These are phyloP conservation scores for Aricia agestis DNA, from an alignment of 1,140 invertebrate species.

Conservation along the genomic window DNA sequence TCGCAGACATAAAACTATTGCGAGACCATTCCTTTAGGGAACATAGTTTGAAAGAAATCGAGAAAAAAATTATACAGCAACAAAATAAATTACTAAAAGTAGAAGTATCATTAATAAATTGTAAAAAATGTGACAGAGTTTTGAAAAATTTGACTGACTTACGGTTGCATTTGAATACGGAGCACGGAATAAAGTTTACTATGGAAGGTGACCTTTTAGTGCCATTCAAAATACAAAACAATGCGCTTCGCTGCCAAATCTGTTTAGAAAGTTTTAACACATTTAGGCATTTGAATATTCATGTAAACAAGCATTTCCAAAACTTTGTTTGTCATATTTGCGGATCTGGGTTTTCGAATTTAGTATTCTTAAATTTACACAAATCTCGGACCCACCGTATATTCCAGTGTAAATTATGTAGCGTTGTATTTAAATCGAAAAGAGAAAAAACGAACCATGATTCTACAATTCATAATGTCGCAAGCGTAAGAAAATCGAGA, in stretches of 20 bases:
- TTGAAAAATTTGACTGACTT: constrained; percentile 36
- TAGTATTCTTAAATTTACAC: constrained; percentile 57
- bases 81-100: constrained; percentile 58
- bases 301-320: constrained; percentile 60
- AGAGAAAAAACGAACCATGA: constrained; percentile 52
- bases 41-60: constrained; percentile 46
- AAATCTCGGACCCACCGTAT: constrained; percentile 46
- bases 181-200: constrained; percentile 42
- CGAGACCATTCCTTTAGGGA: constrained; percentile 36
- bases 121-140: constrained; percentile 42
- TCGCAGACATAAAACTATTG: constrained; percentile 43
- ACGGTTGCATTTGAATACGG: constrained; percentile 36
- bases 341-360: constrained; percentile 53
- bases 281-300: constrained; percentile 56
- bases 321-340: constrained; percentile 62
- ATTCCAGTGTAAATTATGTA: constrained; percentile 41
- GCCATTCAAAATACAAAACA: constrained; percentile 50
- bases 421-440: constrained; percentile 37
- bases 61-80: constrained; percentile 54
- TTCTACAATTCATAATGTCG: constrained; percentile 37
- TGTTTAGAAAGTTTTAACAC: constrained; percentile 43
- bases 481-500: constrained; percentile 43
- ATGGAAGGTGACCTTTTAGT: constrained; percentile 44
- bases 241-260: constrained; percentile 49
- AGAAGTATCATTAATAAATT: constrained; percentile 47